phyloP scores from a whole-genome alignment of 2,888 invertebrate genomes.

The Macrophya annulata region DNA sequence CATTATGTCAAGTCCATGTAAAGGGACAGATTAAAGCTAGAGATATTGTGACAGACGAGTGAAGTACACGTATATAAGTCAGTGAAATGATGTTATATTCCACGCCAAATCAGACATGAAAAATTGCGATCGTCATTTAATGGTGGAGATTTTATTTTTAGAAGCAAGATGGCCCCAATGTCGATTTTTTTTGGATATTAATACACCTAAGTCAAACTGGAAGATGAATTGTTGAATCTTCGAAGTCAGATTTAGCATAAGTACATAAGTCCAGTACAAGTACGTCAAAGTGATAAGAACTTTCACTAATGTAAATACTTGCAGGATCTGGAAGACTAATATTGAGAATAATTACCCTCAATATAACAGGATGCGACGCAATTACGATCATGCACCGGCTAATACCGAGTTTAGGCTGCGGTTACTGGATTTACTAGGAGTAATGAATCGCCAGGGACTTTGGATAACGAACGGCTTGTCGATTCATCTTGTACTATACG shows the following conservation, averaged over 20 bases:
- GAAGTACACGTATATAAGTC: neutral
- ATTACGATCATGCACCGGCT: conserved; percentile 57
- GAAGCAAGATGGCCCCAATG: neutral
- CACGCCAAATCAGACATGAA: neutral
- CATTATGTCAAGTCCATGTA: conserved; percentile 20
- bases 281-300: neutral
- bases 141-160: neutral
- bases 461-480: conserved; percentile 62
- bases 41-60: neutral
- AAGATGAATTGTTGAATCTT: neutral
- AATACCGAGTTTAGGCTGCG: conserved; percentile 48
- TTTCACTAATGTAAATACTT: neutral
- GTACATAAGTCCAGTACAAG: neutral
- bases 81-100: neutral
- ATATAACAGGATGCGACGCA: conserved; percentile 52
- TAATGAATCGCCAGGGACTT: conserved; percentile 66
- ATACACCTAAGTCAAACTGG: neutral
- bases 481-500: conserved; percentile 64
- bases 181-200: neutral
- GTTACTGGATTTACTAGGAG: conserved; percentile 58
- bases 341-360: conserved; percentile 60
- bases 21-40: neutral
- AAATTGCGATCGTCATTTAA: neutral
- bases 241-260: neutral
- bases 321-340: conserved; percentile 38